Conservation (phyloP, 2,113 vertebrate genomes). For the Oncorhynchus gorbuscha region DNA sequence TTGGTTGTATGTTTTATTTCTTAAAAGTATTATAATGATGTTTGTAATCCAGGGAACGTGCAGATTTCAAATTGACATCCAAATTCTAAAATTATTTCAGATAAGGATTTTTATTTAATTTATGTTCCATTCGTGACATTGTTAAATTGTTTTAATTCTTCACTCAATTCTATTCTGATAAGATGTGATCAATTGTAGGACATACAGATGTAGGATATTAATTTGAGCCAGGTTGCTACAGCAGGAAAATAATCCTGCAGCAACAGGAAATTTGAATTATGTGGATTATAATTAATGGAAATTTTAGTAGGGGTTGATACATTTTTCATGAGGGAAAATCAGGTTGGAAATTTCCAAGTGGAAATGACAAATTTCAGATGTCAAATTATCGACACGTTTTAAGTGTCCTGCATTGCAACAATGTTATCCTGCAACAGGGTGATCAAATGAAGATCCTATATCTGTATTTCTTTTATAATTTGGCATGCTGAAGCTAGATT, state of each 20-base stretch:
- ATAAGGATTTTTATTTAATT: slow-evolving; percentile 15
- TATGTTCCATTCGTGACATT: slow-evolving; percentile 39
- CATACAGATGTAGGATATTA: not conserved
- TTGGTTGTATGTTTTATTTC: slow-evolving; percentile 2
- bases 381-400: too few species aligned
- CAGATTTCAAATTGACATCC: too few species aligned
- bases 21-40: not conserved
- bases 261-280: too few species aligned
- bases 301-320: too few species aligned
- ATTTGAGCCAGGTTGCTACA: too few species aligned
- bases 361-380: too few species aligned
- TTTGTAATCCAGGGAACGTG: not conserved
- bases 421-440: too few species aligned
- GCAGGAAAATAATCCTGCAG: too few species aligned
- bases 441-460: too few species aligned
- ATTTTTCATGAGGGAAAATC: too few species aligned
- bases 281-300: too few species aligned
- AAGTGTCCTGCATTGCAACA: slow-evolving; percentile 1
- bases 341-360: too few species aligned
- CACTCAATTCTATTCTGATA: slow-evolving; percentile 31
- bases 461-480: slow-evolving; percentile 27
- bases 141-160: slow-evolving; percentile 22
- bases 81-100: not conserved
- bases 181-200: slow-evolving; percentile 58
- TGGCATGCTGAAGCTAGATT: slow-evolving; percentile 21